A percentile compares a stretch with the other conserved stretches of the same genome.
These are phyloP conservation scores for Otolemur garnettii DNA, from an alignment of 2,113 vertebrate genomes.

Conservation along the genomic window DNA sequence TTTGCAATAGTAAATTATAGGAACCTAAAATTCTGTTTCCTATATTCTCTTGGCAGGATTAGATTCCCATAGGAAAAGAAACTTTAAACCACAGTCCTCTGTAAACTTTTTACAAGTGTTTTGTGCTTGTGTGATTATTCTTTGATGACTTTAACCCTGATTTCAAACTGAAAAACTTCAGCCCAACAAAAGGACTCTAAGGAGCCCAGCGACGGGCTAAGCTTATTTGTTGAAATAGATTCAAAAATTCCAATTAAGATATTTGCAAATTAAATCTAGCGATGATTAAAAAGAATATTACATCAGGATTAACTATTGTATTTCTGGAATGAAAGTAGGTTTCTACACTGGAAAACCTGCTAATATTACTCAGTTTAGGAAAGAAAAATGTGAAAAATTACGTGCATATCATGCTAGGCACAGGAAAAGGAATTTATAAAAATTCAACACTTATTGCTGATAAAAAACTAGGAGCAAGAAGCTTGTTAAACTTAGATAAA, in stretches of 20 bases:
- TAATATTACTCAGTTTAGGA: not conserved
- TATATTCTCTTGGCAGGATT: too few relatives aligned
- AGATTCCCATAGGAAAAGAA: not conserved
- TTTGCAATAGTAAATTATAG: not conserved
- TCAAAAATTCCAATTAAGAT: not conserved
- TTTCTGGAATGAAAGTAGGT: slow-evolving; percentile 25
- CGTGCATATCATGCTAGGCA: not conserved
- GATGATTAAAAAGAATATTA: not conserved
- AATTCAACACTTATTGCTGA: not conserved
- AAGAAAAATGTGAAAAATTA: not conserved
- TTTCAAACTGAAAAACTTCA: not conserved
- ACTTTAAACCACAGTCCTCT: not conserved
- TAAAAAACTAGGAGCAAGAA: not conserved
- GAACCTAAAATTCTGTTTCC: not conserved
- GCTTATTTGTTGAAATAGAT: not conserved
- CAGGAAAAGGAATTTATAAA: not conserved
- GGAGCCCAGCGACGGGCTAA: not conserved
- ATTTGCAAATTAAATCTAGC: not conserved
- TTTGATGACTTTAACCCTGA: not conserved
- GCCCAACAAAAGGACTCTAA: not conserved
- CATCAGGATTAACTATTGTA: not conserved
- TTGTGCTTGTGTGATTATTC: not conserved
- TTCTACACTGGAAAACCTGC: not conserved
- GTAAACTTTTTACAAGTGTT: not conserved
- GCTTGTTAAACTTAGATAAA: not conserved